A percentile compares a stretch with the other conserved stretches of the same genome.
phyloP scores from a whole-genome alignment of 2,113 vertebrate genomes.

The Xiphophorus couchianus region DNA sequence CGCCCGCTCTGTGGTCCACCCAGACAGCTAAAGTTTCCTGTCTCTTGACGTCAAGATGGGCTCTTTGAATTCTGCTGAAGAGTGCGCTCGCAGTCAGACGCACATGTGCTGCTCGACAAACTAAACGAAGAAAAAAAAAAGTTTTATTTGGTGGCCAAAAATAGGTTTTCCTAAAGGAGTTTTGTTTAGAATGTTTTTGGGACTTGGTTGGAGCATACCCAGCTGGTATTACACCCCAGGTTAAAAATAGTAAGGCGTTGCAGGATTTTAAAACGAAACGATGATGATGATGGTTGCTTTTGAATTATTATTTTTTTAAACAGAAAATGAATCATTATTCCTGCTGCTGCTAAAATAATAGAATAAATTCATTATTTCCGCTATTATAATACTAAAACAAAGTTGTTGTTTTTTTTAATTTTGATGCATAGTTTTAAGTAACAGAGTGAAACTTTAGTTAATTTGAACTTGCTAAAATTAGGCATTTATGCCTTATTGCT shows the following conservation, averaged over 20 bases:
- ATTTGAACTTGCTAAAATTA: too few relatives aligned
- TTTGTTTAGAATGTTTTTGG: constrained; percentile 35
- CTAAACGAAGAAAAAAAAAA: constrained; percentile 9
- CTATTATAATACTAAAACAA: too few relatives aligned
- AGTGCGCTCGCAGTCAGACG: constrained; percentile 12
- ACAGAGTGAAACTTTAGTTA: too few relatives aligned
- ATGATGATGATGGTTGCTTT: too few relatives aligned
- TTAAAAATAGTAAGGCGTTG: background rate
- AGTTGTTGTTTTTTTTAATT: too few relatives aligned
- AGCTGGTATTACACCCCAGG: background rate
- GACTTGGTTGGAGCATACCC: constrained; percentile 7
- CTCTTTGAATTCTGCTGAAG: constrained; percentile 63
- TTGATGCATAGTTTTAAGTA: too few relatives aligned
- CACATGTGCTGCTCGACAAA: constrained; percentile 8
- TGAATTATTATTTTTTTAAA: too few relatives aligned
- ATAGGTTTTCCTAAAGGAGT: constrained; percentile 46
- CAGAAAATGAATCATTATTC: too few relatives aligned
- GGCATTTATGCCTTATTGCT: too few relatives aligned
- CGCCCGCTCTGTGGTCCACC: constrained; percentile 71
- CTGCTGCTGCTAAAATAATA: too few relatives aligned
- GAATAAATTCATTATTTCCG: too few relatives aligned
- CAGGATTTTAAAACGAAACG: background rate
- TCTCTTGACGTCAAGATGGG: constrained; percentile 75
- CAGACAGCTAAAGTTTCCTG: constrained; percentile 79
- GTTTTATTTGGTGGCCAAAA: constrained; percentile 38